Evolutionary conservation across 1,140 invertebrate species (phyloP).

Genomic region (Temnothorax longispinosus): DNA sequence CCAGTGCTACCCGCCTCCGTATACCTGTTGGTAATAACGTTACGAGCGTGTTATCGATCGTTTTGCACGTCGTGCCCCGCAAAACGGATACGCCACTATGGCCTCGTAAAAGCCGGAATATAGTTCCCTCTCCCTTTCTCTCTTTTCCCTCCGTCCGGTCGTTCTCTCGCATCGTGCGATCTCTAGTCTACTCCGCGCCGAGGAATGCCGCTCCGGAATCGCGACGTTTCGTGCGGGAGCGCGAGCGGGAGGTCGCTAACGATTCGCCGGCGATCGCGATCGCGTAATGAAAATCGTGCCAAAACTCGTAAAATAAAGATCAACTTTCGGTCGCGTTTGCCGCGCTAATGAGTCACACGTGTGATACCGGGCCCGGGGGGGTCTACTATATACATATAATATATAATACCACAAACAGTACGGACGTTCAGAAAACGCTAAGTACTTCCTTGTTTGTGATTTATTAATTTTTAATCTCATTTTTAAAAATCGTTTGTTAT

Average conservation of each 20-base stretch:
- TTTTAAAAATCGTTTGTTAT: not conserved
- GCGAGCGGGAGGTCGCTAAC: conserved; percentile 19
- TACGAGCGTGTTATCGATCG: conserved; percentile 82
- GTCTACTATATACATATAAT: too few relatives aligned
- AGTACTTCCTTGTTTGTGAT: not conserved
- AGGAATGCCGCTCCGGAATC: conserved; percentile 34
- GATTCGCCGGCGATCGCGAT: conserved; percentile 31
- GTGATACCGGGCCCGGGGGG: not conserved
- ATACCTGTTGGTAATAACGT: conserved; percentile 81
- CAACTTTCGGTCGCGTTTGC: conserved; percentile 23
- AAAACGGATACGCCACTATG: conserved; percentile 79
- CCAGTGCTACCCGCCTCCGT: conserved; percentile 75
- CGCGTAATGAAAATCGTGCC: conserved; percentile 55
- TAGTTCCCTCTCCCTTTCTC: conserved; percentile 20
- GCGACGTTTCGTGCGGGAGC: conserved; percentile 27
- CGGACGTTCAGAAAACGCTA: not conserved
- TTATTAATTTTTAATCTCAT: not conserved
- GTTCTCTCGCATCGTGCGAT: conserved; percentile 19
- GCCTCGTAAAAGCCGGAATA: conserved; percentile 75
- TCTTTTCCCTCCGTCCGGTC: not conserved
- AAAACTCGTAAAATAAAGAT: conserved; percentile 49
- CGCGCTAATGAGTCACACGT: conserved; percentile 24
- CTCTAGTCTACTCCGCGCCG: conserved; percentile 35
- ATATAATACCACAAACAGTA: not conserved
- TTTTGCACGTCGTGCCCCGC: conserved; percentile 80